Conservation (phyloP, 2,888 invertebrate species). For the Elmis aenea region DNA sequence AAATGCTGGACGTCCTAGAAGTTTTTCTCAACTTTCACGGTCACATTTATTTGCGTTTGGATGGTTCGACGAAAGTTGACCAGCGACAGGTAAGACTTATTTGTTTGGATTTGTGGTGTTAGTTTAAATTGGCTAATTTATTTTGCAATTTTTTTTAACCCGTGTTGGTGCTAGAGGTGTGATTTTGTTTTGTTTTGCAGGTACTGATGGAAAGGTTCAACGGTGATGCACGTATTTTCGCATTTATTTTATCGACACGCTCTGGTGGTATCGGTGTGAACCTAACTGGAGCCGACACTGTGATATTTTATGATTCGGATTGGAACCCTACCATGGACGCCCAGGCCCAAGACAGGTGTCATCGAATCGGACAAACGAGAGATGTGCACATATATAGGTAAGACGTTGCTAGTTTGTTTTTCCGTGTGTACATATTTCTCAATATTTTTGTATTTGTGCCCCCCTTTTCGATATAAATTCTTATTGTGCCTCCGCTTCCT, state of each 20-base stretch:
- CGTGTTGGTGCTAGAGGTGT: too few species aligned
- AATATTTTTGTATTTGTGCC: too few species aligned
- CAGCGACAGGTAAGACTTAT: conserved; percentile 76
- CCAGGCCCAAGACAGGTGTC: conserved; percentile 93
- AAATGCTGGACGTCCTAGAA: conserved; percentile 97
- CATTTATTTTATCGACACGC: conserved; percentile 95
- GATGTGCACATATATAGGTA: conserved; percentile 95
- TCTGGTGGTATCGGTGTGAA: conserved; percentile 98
- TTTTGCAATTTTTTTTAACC: background rate
- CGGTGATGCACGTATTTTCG: conserved; percentile 89
- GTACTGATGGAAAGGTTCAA: conserved; percentile 96
- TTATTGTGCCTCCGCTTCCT: too few species aligned
- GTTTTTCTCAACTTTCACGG: conserved; percentile 96
- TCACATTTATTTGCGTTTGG: conserved; percentile 91
- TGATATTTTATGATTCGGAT: conserved; percentile 99
- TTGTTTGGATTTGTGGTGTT: conserved; percentile 13
- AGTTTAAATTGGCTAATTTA: too few species aligned
- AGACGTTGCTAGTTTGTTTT: too few species aligned
- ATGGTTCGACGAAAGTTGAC: conserved; percentile 94
- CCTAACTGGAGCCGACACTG: conserved; percentile 97
- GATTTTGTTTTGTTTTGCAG: too few species aligned
- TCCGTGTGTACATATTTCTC: too few species aligned
- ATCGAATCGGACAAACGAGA: conserved; percentile 97
- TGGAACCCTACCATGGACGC: conserved; percentile 99
- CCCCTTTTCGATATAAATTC: too few species aligned